phyloP scores from a whole-genome alignment of 2,888 invertebrate genomes.

The Sicus ferrugineus region DNA sequence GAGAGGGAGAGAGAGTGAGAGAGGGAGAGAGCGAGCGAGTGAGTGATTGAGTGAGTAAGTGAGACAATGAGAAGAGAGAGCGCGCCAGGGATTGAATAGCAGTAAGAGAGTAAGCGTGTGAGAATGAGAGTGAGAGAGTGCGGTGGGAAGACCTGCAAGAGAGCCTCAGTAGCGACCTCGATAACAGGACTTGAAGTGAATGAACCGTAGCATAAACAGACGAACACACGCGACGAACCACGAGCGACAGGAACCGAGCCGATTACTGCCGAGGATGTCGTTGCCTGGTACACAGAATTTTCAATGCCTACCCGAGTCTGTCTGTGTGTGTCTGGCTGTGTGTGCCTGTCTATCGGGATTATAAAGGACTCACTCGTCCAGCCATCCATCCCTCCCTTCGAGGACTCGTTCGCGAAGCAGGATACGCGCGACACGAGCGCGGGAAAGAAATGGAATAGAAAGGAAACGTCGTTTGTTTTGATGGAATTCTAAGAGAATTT shows the following conservation, averaged over 20 bases:
- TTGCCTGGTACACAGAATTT: background rate
- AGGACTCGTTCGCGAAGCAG: background rate
- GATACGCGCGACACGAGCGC: background rate
- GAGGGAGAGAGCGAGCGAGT: background rate
- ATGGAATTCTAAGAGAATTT: slow-evolving; percentile 21
- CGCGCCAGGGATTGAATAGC: background rate
- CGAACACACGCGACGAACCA: background rate
- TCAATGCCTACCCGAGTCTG: background rate
- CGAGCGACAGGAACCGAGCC: background rate
- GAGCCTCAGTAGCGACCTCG: too few species aligned
- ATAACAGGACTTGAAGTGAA: too few species aligned
- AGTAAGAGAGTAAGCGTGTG: background rate
- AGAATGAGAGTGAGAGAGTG: background rate
- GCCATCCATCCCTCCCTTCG: slow-evolving; percentile 11
- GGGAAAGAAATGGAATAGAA: background rate
- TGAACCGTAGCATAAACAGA: background rate
- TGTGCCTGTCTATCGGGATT: slow-evolving; percentile 15
- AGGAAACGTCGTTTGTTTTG: slow-evolving; percentile 12
- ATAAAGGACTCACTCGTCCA: background rate
- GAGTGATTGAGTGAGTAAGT: background rate
- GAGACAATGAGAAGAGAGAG: too few species aligned
- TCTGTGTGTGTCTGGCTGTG: too few species aligned
- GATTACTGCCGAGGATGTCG: background rate
- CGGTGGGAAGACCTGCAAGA: background rate
- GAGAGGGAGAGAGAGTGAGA: background rate